Conservation (phyloP, 2,888 invertebrate species). For the Eristalis intricaria region DNA sequence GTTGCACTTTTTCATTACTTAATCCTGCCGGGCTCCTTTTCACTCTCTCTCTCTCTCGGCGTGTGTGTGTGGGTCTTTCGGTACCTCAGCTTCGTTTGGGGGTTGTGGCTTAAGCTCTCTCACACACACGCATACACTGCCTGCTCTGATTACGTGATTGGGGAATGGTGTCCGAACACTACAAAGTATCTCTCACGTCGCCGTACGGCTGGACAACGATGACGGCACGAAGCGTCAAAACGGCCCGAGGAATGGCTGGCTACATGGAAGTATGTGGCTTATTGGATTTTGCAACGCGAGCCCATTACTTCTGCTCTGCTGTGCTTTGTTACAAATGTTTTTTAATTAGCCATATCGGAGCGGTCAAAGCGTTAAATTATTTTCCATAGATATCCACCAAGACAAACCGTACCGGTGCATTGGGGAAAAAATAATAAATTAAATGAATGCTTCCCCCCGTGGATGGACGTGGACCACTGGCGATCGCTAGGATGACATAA, state of each 20-base stretch:
- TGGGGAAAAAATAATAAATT: neutral
- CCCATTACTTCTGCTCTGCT: conserved; percentile 1
- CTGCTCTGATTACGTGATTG: conserved; percentile 49
- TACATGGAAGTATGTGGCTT: conserved; percentile 57
- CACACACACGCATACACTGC: neutral
- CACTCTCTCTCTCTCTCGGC: neutral
- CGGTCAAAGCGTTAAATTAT: neutral
- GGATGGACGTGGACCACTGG: neutral
- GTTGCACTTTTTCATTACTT: neutral
- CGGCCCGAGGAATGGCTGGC: conserved; percentile 31
- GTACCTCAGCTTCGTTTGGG: too few species aligned
- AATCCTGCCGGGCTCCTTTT: neutral
- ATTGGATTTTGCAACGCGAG: conserved; percentile 60
- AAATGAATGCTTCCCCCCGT: too few species aligned
- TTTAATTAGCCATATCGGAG: neutral
- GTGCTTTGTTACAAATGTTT: conserved; percentile 12
- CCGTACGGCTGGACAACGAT: conserved; percentile 19
- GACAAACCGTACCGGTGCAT: neutral
- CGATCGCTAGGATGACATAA: neutral
- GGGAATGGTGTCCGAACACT: conserved; percentile 32
- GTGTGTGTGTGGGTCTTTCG: neutral
- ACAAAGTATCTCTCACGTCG: neutral
- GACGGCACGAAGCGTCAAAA: conserved; percentile 36
- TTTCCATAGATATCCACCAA: neutral
- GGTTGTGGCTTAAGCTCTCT: neutral